These are phyloP conservation scores for Caenorhabditis parvicauda DNA, from an alignment of 2,888 invertebrate species.

Conservation along the genomic window DNA sequence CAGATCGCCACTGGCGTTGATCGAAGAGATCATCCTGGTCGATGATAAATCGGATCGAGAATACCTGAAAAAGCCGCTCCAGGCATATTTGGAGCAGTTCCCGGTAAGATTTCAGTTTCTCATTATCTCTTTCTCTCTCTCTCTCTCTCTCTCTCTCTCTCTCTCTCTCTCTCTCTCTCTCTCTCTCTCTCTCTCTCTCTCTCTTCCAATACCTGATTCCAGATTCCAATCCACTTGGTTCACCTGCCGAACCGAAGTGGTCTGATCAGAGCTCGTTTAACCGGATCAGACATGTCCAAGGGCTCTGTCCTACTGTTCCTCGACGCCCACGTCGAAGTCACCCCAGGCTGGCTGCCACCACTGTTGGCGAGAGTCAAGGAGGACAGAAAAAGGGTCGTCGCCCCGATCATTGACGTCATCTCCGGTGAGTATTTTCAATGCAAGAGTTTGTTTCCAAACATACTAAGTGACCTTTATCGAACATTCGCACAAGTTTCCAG, in stretches of 20 bases:
- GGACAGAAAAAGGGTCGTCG: constrained; percentile 69
- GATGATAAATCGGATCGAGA: constrained; percentile 61
- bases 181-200: no score
- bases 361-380: constrained; percentile 84
- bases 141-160: no score
- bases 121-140: no score
- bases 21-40: constrained; percentile 61
- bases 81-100: constrained; percentile 53
- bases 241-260: constrained; percentile 90
- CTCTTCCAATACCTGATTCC: no score
- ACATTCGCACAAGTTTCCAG: no score
- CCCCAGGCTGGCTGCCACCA: constrained; percentile 95
- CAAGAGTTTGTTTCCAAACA: neutral
- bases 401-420: constrained; percentile 48
- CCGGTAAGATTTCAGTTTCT: constrained; percentile 23
- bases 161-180: no score
- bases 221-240: constrained; percentile 78
- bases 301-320: constrained; percentile 93
- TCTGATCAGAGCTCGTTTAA: constrained; percentile 86
- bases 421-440: constrained; percentile 5
- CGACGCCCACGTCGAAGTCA: constrained; percentile 83
- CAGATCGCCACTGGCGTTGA: constrained; percentile 48
- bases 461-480: no score
- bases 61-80: constrained; percentile 56
- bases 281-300: constrained; percentile 86